Conservation (phyloP, 2,888 invertebrate species). For the Tachina grossa region DNA sequence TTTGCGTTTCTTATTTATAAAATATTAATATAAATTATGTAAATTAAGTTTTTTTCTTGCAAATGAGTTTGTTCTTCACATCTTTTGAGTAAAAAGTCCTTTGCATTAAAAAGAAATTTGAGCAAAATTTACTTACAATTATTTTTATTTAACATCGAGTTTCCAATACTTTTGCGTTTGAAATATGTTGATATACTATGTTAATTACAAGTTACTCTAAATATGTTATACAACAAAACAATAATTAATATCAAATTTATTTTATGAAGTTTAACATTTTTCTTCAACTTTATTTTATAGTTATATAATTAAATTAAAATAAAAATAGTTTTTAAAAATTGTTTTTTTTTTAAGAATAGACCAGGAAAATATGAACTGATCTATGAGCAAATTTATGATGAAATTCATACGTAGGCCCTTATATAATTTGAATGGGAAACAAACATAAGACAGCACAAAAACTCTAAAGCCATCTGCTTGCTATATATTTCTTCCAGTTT, state of each 20-base stretch:
- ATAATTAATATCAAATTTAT: slow-evolving; percentile 54
- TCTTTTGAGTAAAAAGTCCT: slow-evolving; percentile 60
- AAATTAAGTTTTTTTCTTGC: slow-evolving; percentile 22
- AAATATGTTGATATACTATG: slow-evolving; percentile 67
- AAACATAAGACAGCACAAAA: neutral
- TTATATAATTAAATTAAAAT: slow-evolving; percentile 9
- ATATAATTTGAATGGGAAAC: slow-evolving; percentile 10
- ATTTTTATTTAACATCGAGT: slow-evolving; percentile 68
- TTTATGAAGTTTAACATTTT: slow-evolving; percentile 27
- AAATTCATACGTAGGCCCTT: slow-evolving; percentile 4
- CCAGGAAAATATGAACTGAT: slow-evolving; percentile 25
- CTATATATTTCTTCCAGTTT: slow-evolving; percentile 8
- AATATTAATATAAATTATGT: slow-evolving; percentile 10
- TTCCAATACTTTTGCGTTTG: slow-evolving; percentile 69
- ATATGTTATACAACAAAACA: slow-evolving; percentile 66
- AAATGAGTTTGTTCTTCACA: slow-evolving; percentile 61
- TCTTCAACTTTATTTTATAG: slow-evolving; percentile 24
- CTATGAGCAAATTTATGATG: slow-evolving; percentile 23
- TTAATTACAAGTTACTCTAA: slow-evolving; percentile 69
- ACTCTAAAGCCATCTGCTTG: neutral
- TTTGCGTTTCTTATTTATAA: slow-evolving; percentile 14
- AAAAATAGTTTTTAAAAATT: slow-evolving; percentile 11
- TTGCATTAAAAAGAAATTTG: slow-evolving; percentile 60
- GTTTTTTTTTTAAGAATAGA: slow-evolving; percentile 36
- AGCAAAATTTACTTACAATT: slow-evolving; percentile 71